phyloP scores from a whole-genome alignment of 2,888 invertebrate species.

The Thymelicus sylvestris region DNA sequence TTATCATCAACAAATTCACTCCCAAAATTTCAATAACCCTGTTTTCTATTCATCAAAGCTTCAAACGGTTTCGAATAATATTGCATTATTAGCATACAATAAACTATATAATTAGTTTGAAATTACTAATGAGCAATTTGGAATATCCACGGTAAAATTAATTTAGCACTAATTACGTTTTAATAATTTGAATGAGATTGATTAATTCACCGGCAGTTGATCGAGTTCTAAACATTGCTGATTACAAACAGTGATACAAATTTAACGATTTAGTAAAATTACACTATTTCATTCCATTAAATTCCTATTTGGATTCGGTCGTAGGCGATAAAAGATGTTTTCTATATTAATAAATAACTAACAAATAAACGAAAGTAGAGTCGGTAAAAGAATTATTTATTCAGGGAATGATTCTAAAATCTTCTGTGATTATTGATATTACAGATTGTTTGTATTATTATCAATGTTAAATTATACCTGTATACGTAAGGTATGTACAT shows the following conservation, averaged over 20 bases:
- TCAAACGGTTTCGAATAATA: conserved; percentile 52
- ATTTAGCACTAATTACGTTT: conserved; percentile 20
- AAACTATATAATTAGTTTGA: conserved; percentile 18
- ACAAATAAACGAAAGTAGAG: background rate
- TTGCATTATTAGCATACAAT: conserved; percentile 18
- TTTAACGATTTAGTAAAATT: background rate
- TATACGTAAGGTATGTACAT: no score
- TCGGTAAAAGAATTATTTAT: no score
- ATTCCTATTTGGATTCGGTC: background rate
- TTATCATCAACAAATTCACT: background rate
- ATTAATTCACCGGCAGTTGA: conserved; percentile 15
- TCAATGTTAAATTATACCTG: no score
- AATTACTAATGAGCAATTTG: conserved; percentile 15
- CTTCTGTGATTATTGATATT: no score
- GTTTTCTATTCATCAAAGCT: background rate
- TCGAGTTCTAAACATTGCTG: conserved; percentile 10
- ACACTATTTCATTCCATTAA: background rate
- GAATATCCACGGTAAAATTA: conserved; percentile 14
- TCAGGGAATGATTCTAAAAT: no score
- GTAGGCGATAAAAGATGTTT: background rate
- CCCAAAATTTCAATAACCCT: background rate
- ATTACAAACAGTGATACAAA: conserved; percentile 10
- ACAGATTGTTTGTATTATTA: no score
- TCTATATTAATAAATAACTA: background rate
- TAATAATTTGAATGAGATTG: conserved; percentile 26